Evolutionary conservation across 2,797 vertebrate genomes (phyloP).

Genomic region (Chelonia mydas): DNA sequence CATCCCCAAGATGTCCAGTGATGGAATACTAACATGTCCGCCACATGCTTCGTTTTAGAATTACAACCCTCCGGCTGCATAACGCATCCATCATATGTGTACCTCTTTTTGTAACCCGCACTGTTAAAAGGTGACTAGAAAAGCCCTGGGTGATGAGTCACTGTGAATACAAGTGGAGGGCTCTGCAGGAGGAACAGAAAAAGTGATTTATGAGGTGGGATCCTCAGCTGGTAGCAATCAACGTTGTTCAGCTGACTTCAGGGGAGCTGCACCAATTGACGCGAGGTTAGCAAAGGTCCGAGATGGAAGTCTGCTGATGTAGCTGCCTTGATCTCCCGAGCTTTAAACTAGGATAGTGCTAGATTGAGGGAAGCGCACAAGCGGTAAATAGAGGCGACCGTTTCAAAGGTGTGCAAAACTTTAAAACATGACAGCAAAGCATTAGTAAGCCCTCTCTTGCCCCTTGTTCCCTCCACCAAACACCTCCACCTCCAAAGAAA

Average conservation of each 20-base stretch:
- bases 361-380: not conserved
- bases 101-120: conserved; percentile 70
- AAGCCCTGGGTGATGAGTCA: conserved; percentile 58
- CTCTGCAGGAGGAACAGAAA: conserved; percentile 44
- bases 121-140: conserved; percentile 54
- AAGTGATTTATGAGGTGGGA: conserved; percentile 39
- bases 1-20: not conserved
- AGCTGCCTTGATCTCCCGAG: not conserved
- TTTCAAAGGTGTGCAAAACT: rapidly evolving
- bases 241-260: not conserved
- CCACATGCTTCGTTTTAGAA: not conserved
- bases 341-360: not conserved
- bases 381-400: not conserved
- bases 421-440: not conserved
- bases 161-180: conserved; percentile 64
- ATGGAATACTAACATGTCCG: not conserved
- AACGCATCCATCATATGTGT: conserved; percentile 60
- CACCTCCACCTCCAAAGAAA: too few species aligned
- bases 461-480: not conserved
- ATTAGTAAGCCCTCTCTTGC: not conserved
- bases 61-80: conserved; percentile 43
- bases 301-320: not conserved
- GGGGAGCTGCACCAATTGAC: not conserved
- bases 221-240: conserved; percentile 27
- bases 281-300: not conserved